These are phyloP conservation scores for Epizoanthus fatuus DNA, from an alignment of 92 coral and sea anemone species.

Conservation along the genomic window DNA sequence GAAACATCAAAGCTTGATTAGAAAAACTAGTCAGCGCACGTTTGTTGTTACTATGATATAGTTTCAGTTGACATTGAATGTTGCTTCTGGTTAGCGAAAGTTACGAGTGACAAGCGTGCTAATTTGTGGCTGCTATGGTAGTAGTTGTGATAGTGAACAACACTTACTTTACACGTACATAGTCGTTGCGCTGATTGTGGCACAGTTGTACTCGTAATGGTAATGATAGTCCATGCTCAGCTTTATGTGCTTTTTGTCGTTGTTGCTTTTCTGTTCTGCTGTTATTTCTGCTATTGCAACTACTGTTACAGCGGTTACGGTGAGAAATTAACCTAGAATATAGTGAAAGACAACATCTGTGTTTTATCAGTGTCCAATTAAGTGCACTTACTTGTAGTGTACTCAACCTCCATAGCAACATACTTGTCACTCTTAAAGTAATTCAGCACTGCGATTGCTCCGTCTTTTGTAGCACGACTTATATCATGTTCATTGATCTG, in stretches of 20 bases:
- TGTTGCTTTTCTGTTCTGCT: too few species aligned
- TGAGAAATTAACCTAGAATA: not conserved
- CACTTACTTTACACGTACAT: too few species aligned
- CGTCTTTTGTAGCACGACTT: constrained; percentile 13
- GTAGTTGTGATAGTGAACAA: too few species aligned
- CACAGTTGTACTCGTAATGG: too few species aligned
- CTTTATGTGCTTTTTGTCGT: too few species aligned
- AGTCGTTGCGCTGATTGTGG: too few species aligned
- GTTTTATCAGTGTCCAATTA: not conserved
- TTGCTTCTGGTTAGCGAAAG: too few species aligned
- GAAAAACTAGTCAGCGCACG: not conserved
- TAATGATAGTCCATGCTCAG: too few species aligned
- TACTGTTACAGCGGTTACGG: not conserved
- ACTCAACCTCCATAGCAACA: constrained; percentile 12
- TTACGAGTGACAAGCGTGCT: too few species aligned
- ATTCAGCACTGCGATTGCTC: constrained; percentile 14
- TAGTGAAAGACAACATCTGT: not conserved
- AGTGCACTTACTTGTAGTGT: constrained; percentile 23
- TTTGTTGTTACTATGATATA: not conserved
- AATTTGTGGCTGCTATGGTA: too few species aligned
- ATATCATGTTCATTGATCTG: constrained; percentile 16
- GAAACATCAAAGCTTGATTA: too few species aligned
- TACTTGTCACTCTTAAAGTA: not conserved
- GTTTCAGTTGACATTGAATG: not conserved
- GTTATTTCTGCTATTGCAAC: too few species aligned